Evolutionary conservation across 2,888 invertebrate genomes (phyloP), one percentile per base, ranked within the genome.

Genomic region (Xestia rhomboidea): DNA sequence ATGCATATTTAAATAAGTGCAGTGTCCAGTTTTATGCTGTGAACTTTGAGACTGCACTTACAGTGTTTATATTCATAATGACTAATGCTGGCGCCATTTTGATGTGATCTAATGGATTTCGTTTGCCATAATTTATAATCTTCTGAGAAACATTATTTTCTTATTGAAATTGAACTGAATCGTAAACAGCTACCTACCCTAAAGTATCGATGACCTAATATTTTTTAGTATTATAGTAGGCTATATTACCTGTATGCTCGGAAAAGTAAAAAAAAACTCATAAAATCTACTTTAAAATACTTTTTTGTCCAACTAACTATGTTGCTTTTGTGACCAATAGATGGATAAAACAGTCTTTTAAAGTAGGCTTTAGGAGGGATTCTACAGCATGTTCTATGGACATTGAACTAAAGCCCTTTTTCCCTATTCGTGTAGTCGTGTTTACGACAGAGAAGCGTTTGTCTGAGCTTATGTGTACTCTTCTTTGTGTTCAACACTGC

Each of bases 401-500:
- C 46, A 34, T n/a, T 24, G 13, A 15, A 18, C 38, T 54, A 71
- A 64, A 54, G 51, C 27, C 8, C 64, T 15, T 66, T 68, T 54
- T n/a, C 64, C 21, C 34, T 46, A 34, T 41, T 4, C 51, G 15
- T 54, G 7, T 11, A 63, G 69, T 70, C 66, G 60, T 1, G 18
- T 15, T 24, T 34, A 62, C 63, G 34, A 68, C 38, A 68, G 51
- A 72, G 63, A 30, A 5, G 46, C 13, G 41, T 57, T 77, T 85
- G 79, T 87, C 74, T 80, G 66, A 68, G 13, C 70, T 77, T 18
- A 13, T 71, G 82, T 77, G 46, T 67, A 78, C 68, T 44, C 68
- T 54, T 54, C 78, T 82, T 84, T 87, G 83, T 84, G 77, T 81
- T 68, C 68, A 46, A 34, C 75, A 66, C 38, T 79, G 64, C 76